Evolutionary conservation across 2,113 vertebrate genomes (phyloP), one percentile per base, ranked within the genome.

Genomic region (Hippolais icterina): DNA sequence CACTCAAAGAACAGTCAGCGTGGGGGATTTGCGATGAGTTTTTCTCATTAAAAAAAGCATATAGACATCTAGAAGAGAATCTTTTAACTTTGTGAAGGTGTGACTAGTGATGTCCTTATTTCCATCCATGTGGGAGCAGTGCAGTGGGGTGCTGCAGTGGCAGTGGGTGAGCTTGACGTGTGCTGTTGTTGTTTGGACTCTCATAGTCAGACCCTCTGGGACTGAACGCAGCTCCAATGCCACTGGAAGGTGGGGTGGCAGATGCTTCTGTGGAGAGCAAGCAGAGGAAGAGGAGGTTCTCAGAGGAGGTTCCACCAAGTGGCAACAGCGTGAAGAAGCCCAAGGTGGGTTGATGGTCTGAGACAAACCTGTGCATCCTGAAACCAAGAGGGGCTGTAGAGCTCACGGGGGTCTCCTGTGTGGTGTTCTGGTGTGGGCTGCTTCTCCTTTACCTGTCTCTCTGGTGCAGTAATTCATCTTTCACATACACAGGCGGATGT

Each of bases 131-230:
- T 37, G 81, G 75, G 66, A 84, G 15, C 6, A 42, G 47, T 59
- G 31, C 52, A 75, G 2, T 52, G 57, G 66, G 57, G 5, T 0
- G 6, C 41, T 57, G 29, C 3, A 3, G 85, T 41, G 63, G 50
- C 66, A 63, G 78, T 5, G 12, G 56, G 12, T 41, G 83, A 85
- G 54, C 74, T 60, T 72, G 5, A 93, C 1, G 0, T 35, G 35
- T 59, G 68, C 59, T 63, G 12, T 83, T 93, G 79, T 92, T 94
- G 42, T 94, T 90, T 89, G 90, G 29, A 81, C 53, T 31, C 71
- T 74, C 19, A 37, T 47, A 99, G 99, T 99, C 99, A 16, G 99
- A 99, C 94, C 99, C 99, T 66, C 97, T 99, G 97, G 99, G 99
- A 69, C 94, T 99, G 96, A 99, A 99, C 0, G 99, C 99, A 0